These are phyloP conservation scores for Helostoma temminkii DNA, from an alignment of 2,797 vertebrate genomes.

Conservation along the genomic window DNA sequence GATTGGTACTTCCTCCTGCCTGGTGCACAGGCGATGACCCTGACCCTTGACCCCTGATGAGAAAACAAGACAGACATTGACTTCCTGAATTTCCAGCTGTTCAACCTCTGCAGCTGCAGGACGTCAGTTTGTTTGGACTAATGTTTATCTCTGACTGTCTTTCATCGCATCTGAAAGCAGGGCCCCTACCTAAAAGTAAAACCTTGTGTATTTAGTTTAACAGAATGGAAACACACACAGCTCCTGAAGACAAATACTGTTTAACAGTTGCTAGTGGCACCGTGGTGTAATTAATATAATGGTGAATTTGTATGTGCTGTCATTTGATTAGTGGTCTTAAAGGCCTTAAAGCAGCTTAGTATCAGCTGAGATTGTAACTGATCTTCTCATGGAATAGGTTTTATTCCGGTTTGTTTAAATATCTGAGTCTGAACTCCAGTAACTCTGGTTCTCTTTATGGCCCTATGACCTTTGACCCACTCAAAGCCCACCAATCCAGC, in stretches of 20 bases:
- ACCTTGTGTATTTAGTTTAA: too few species aligned
- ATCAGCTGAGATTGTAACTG: too few species aligned
- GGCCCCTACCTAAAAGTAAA: too few species aligned
- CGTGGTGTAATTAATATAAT: too few species aligned
- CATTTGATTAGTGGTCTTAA: too few species aligned
- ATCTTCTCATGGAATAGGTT: too few species aligned
- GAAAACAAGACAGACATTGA: background rate
- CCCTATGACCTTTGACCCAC: slow-evolving; percentile 21
- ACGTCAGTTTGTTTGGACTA: background rate
- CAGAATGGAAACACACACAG: too few species aligned
- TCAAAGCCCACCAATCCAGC: background rate
- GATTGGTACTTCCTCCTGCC: background rate
- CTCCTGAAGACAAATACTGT: too few species aligned
- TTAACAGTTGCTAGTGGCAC: too few species aligned
- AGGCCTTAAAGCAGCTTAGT: too few species aligned
- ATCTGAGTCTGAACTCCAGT: background rate
- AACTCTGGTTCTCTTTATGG: background rate
- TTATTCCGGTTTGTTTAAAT: too few species aligned
- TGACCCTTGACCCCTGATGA: slow-evolving; percentile 1
- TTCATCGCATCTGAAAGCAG: background rate
- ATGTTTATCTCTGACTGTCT: background rate
- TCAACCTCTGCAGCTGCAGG: background rate
- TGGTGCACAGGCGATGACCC: background rate
- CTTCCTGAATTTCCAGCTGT: slow-evolving; percentile 3
- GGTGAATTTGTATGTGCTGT: too few species aligned